phyloP scores from a whole-genome alignment of 2,797 vertebrate species.

The Jordanella pulchra region DNA sequence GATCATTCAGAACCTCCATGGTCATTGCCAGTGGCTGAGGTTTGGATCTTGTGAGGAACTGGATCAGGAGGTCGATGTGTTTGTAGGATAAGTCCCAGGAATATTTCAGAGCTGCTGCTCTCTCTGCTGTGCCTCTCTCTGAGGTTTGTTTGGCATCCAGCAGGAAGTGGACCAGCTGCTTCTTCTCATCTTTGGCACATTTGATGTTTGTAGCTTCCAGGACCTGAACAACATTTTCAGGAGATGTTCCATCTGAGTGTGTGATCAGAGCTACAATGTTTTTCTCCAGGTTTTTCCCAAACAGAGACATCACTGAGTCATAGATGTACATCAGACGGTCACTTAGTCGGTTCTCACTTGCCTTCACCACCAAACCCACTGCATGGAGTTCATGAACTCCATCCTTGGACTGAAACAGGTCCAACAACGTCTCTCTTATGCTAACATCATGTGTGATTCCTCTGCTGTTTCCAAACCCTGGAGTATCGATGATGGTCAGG shows the following conservation, averaged over 20 bases:
- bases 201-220: not conserved
- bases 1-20: not conserved
- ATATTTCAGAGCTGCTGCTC: no score
- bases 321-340: not conserved
- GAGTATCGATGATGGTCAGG: constrained; percentile 15
- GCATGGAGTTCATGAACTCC: not conserved
- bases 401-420: constrained; percentile 3
- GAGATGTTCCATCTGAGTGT: not conserved
- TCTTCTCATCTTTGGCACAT: not conserved
- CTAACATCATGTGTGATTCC: not conserved
- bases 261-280: constrained; percentile 5
- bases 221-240: not conserved
- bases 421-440: not conserved
- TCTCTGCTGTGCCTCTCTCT: not conserved
- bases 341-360: not conserved
- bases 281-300: not conserved
- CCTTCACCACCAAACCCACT: not conserved
- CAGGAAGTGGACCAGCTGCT: not conserved
- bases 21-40: not conserved
- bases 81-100: not conserved
- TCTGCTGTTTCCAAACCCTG: constrained; percentile 7
- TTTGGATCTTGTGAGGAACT: no score
- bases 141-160: not conserved
- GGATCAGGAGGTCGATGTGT: not conserved
- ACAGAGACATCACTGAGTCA: not conserved